Conservation (phyloP, 2,113 vertebrate genomes). For the Parotia lawesii region DNA sequence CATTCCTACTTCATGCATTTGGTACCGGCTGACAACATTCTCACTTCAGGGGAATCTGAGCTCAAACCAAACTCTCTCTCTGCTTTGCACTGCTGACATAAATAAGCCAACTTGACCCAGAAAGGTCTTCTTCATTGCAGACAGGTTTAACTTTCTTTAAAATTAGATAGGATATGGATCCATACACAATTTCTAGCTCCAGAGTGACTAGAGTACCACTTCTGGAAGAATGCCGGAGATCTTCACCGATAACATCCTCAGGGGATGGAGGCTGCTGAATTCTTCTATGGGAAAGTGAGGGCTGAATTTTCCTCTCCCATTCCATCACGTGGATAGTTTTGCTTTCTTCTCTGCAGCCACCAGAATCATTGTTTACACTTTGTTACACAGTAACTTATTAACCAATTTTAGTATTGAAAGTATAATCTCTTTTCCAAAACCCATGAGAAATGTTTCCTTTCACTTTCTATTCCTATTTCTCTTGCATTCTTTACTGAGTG, state of each 20-base stretch:
- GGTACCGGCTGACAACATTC: rapidly evolving
- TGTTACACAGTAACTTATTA: background rate
- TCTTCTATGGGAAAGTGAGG: background rate
- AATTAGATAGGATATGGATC: background rate
- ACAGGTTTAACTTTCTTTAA: background rate
- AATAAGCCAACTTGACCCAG: background rate
- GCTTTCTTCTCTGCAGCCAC: background rate
- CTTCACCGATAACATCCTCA: rapidly evolving
- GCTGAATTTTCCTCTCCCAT: background rate
- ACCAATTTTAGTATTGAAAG: background rate
- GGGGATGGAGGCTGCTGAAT: background rate
- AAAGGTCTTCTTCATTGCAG: background rate
- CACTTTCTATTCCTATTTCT: background rate
- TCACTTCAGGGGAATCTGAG: background rate
- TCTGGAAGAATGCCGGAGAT: background rate
- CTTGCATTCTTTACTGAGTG: background rate
- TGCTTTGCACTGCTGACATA: background rate
- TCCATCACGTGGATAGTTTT: background rate
- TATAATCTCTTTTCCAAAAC: background rate
- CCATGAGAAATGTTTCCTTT: background rate
- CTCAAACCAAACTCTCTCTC: background rate
- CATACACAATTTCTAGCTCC: background rate
- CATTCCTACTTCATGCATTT: rapidly evolving
- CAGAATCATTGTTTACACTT: background rate
- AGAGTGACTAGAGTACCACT: background rate